These are phyloP conservation scores for Rhincodon typus DNA, from an alignment of 2,797 vertebrate species.

Conservation along the genomic window DNA sequence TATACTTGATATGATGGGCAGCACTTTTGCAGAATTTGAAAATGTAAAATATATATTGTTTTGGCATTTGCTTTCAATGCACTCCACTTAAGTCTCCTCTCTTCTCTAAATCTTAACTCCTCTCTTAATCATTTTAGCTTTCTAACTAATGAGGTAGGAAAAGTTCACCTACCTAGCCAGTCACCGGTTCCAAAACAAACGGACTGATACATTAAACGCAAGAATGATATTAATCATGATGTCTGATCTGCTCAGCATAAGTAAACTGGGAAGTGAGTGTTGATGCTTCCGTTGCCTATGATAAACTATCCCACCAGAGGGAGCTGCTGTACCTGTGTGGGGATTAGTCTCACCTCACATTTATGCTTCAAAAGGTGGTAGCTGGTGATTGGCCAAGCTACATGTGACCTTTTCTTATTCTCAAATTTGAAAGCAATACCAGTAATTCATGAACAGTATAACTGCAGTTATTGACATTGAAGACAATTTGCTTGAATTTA, in stretches of 20 bases:
- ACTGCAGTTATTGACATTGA: not conserved
- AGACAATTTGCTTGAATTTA: not conserved
- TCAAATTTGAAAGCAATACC: not conserved
- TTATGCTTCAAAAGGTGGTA: not conserved
- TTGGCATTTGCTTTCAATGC: not conserved
- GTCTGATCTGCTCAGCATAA: not conserved
- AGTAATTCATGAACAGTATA: not conserved
- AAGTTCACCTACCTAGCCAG: too few species aligned
- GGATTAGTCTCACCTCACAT: not conserved
- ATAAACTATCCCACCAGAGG: not conserved
- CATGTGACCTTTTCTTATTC: not conserved
- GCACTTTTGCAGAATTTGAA: slow-evolving; percentile 67
- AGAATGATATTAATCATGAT: not conserved
- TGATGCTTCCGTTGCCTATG: too few species aligned
- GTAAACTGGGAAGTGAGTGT: not conserved
- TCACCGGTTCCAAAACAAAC: not conserved
- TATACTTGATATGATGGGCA: slow-evolving; percentile 66
- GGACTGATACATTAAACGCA: not conserved
- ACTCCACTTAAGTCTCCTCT: not conserved
- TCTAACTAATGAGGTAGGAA: not conserved
- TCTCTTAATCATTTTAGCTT: not conserved
- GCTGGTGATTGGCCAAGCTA: not conserved
- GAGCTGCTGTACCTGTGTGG: not conserved
- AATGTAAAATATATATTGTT: slow-evolving; percentile 69
- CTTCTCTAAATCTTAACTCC: not conserved